Evolutionary conservation across 1,140 invertebrate genomes (phyloP).

Genomic region (Hylaeus volcanicus): DNA sequence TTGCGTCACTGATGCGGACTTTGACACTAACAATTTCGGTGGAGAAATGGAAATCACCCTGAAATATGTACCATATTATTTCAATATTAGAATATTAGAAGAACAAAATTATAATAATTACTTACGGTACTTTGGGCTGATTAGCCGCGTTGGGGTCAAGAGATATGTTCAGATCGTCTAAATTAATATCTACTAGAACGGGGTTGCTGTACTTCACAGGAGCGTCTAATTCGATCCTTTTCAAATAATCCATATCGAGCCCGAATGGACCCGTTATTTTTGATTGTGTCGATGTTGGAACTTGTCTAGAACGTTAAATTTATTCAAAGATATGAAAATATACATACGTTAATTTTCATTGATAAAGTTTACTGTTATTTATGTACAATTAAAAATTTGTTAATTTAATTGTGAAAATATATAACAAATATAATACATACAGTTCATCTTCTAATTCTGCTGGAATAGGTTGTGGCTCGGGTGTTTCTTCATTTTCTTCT

Average conservation of each 20-base stretch:
- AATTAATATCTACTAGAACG: conserved; percentile 79
- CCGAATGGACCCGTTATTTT: conserved; percentile 85
- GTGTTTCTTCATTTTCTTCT: conserved; percentile 72
- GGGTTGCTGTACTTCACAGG: conserved; percentile 77
- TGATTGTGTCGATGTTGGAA: conserved; percentile 70
- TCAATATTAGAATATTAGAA: conserved; percentile 68
- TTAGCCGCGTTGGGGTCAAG: conserved; percentile 66
- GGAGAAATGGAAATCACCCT: conserved; percentile 80
- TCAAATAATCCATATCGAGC: conserved; percentile 85
- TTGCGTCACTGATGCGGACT: conserved; percentile 49
- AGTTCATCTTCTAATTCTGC: conserved; percentile 58
- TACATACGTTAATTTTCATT: background rate
- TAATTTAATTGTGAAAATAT: background rate
- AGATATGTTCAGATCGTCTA: conserved; percentile 63
- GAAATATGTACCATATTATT: conserved; percentile 52
- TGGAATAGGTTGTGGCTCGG: conserved; percentile 63
- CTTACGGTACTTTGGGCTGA: conserved; percentile 67
- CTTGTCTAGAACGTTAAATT: conserved; percentile 66
- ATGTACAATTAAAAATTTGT: too few species aligned
- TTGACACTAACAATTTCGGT: conserved; percentile 77
- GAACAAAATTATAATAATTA: conserved; percentile 24
- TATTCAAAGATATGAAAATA: conserved; percentile 4
- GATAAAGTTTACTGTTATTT: too few species aligned
- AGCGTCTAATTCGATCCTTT: conserved; percentile 81
- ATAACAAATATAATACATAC: conserved; percentile 54